Base-by-base conservation (phyloP, 1,140 invertebrate genomes). In the Muscidifurax raptorellus region DNA sequence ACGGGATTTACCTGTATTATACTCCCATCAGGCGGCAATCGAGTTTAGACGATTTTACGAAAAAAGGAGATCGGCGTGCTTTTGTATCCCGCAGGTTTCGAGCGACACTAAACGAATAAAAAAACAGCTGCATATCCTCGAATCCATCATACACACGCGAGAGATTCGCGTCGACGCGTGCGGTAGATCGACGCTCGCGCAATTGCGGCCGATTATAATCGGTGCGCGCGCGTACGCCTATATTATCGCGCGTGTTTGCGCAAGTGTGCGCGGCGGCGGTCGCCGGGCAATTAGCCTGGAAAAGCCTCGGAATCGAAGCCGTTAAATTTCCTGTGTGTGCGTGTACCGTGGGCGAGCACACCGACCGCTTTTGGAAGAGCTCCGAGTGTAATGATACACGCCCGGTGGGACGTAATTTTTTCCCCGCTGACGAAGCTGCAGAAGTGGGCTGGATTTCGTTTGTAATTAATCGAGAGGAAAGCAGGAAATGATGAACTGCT, bases 261-360 rank as follows among this genome's bases (percentile, higher is more conserved):
- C 82, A 59, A 72, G 77, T 78, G 27, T 9, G 18, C 36, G 27
- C 7, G 12, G 67, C 2, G 15, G 27, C 18, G 27, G 7, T 12
- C 30, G 40, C 18, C 15, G 27, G 36, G 30, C 75, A 77, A 83
- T 83, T 83, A 83, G 64, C 40, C 36, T 67, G 30, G 82, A 78
- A 77, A 78, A 77, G 18, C 52, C 52, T 18, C 1, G 52, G 32
- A 78, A 77, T 47, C 59, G 82, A 28, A 71, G 30, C 36, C 74
- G 59, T 82, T 82, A 22, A 76, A 64, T 83, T 78, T 71, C 75
- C 74, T 74, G 72, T 71, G 67, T 71, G 67, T 71, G 27, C 30
- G 67, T 71, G 67, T 30, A 10, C 59, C 40, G 64, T 83, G 74
- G 74, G 74, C 59, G 81, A 36, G 72, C 12, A 9, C 69, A 47